Evolutionary conservation across 1,140 invertebrate genomes (phyloP), one percentile per base, ranked within the genome.

Genomic region (Leptonema lineaticorne): DNA sequence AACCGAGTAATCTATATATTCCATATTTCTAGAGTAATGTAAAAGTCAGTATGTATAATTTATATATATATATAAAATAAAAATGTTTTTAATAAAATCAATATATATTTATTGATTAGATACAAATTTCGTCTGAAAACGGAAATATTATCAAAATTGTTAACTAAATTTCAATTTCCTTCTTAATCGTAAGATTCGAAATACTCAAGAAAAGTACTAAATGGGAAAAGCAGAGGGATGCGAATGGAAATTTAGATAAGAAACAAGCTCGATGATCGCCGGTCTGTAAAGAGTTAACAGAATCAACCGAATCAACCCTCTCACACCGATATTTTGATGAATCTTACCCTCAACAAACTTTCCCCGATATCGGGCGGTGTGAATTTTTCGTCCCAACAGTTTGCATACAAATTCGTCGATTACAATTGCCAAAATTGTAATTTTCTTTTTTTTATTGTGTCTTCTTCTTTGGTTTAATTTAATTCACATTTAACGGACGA

Each of bases 361-460:
- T 58, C 11, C n/a, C n/a, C n/a, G n/a, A n/a, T n/a, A n/a, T n/a
- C n/a, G n/a, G n/a, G n/a, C n/a, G n/a, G n/a, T n/a, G n/a, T n/a
- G 29, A 58, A 26, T 28, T 58, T 20, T 53, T 53, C 56, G 26
- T 18, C 29, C 29, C 18, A 26, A 58, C 56, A 26, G 59, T 62
- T 62, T 62, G 59, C 59, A 62, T 62, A 37, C 37, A 37, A 62
- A 62, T 45, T 37, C n/a, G 24, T 27, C 26, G 29, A 62, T 62
- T 62, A 45, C 7, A 20, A 5, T 24, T 37, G 59, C 14, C 16
- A 11, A 14, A 22, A 27, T n/a, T n/a, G n/a, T n/a, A n/a, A n/a
- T n/a, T n/a, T n/a, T n/a, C n/a, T n/a, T n/a, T n/a, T n/a, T n/a
- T n/a, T n/a, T n/a, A n/a, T n/a, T n/a, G n/a, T n/a, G n/a, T n/a